Evolutionary conservation across 2,888 invertebrate genomes (phyloP).

Genomic region (Dione vanillae): DNA sequence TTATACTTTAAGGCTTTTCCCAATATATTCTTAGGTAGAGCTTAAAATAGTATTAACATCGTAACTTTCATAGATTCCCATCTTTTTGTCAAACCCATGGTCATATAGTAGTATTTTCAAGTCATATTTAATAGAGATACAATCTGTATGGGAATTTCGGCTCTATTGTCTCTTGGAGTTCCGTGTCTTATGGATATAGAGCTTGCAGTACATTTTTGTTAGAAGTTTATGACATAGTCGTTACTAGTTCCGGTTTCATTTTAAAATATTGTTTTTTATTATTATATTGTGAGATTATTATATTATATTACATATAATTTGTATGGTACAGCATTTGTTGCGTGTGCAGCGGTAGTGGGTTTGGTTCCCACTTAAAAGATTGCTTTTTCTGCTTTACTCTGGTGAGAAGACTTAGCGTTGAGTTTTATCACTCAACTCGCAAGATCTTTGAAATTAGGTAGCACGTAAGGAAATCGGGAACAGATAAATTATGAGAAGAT

Average conservation of each 20-base stretch:
- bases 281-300: too few species aligned
- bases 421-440: neutral
- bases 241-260: neutral
- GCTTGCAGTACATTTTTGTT: conserved; percentile 5
- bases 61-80: conserved; percentile 25
- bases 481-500: too few species aligned
- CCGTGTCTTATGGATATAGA: conserved; percentile 24
- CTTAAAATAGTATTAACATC: conserved; percentile 5
- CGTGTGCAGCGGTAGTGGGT: too few species aligned
- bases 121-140: conserved; percentile 22
- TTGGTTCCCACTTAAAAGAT: too few species aligned
- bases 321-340: too few species aligned
- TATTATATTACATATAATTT: too few species aligned
- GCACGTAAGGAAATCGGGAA: too few species aligned
- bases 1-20: neutral
- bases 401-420: neutral
- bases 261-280: neutral
- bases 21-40: neutral
- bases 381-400: too few species aligned
- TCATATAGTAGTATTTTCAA: conserved; percentile 7
- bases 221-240: neutral
- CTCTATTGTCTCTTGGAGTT: conserved; percentile 19
- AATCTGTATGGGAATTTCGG: neutral
- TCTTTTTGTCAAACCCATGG: conserved; percentile 24
- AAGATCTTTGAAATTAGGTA: neutral